phyloP scores from a whole-genome alignment of 2,113 vertebrate species.

The Phalacrocorax brasilianus region DNA sequence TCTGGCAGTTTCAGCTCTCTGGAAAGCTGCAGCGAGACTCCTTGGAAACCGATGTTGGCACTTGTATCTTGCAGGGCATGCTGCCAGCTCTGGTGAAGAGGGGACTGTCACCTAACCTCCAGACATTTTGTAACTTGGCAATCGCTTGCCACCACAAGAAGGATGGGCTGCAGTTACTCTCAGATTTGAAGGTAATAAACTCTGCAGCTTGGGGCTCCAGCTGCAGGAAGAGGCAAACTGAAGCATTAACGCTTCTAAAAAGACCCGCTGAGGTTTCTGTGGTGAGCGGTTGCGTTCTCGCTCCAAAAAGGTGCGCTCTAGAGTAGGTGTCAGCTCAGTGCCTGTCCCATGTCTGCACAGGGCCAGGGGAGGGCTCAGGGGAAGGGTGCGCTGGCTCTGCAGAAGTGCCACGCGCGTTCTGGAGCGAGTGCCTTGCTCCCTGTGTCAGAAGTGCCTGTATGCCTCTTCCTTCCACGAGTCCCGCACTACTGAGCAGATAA shows the following conservation, averaged over 20 bases:
- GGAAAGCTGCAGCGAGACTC: not conserved
- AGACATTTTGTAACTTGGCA: conserved; percentile 88
- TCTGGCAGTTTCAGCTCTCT: not conserved
- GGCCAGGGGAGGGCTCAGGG: not conserved
- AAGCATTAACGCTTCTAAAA: not conserved
- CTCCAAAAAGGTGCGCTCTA: not conserved
- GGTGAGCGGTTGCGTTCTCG: not conserved
- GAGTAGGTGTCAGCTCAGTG: not conserved
- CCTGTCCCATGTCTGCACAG: not conserved
- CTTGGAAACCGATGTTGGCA: not conserved
- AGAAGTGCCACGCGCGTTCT: not conserved
- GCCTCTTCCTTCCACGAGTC: not conserved
- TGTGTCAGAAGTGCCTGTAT: not conserved
- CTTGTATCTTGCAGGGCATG: conserved; percentile 73
- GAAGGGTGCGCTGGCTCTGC: accelerated
- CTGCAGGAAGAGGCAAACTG: not conserved
- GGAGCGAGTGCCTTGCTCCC: not conserved
- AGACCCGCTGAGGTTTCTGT: not conserved
- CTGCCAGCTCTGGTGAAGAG: conserved; percentile 79
- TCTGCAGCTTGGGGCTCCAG: not conserved
- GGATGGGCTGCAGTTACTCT: conserved; percentile 86
- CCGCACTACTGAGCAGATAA: not conserved
- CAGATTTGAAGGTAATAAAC: conserved; percentile 85
- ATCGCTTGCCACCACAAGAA: conserved; percentile 77
- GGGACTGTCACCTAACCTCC: conserved; percentile 75